Evolutionary conservation across 2,888 invertebrate species (phyloP).

Genomic region (Plusia festucae): DNA sequence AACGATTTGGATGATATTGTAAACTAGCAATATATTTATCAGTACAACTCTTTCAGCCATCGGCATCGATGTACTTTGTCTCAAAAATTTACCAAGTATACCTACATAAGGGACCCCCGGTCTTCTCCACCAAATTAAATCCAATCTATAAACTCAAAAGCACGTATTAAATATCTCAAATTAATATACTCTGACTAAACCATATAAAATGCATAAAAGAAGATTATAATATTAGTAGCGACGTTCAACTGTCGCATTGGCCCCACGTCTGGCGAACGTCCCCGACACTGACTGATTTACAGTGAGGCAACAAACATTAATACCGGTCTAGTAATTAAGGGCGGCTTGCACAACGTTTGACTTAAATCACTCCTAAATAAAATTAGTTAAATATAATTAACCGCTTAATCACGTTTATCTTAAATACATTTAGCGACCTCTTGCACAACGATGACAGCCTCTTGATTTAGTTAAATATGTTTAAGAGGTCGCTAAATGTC

Average conservation of each 20-base stretch:
- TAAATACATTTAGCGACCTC: too few species aligned
- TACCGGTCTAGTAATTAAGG: conserved; percentile 68
- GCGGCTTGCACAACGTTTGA: too few species aligned
- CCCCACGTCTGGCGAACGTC: conserved; percentile 23
- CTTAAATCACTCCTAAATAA: too few species aligned
- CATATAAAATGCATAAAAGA: conserved; percentile 34
- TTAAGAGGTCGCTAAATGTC: too few species aligned
- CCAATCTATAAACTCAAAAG: background rate
- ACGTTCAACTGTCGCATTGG: conserved; percentile 33
- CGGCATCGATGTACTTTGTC: background rate
- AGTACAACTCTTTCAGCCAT: too few species aligned
- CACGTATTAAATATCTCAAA: conserved; percentile 18
- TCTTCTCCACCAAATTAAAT: background rate
- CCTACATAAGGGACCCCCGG: background rate
- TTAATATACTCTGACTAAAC: conserved; percentile 46
- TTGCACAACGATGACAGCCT: too few species aligned
- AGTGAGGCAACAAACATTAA: conserved; percentile 56
- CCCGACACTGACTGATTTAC: conserved; percentile 65
- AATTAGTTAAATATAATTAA: too few species aligned
- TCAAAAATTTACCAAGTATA: background rate
- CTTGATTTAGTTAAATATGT: too few species aligned
- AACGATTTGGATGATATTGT: background rate
- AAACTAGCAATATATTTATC: background rate
- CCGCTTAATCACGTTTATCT: too few species aligned
- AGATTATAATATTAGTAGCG: conserved; percentile 38